A percentile compares a stretch with the other conserved stretches of the same genome.
These are phyloP conservation scores for Chamaetylas fuelleborni DNA, from an alignment of 2,113 vertebrate species.

Conservation along the genomic window DNA sequence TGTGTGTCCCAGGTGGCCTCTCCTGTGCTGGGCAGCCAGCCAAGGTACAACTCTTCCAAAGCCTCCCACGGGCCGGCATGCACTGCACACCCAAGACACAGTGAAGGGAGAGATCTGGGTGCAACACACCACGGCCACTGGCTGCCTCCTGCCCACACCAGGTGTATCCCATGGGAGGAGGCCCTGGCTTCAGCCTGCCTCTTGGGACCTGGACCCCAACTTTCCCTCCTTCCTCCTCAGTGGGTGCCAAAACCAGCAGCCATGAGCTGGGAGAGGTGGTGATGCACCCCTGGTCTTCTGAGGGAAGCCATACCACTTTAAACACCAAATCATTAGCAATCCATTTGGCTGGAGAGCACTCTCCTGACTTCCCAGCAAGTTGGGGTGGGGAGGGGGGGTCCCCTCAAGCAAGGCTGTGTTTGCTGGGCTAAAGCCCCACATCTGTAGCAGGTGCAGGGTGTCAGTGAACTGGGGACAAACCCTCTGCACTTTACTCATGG, in stretches of 20 bases:
- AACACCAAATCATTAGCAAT: not conserved
- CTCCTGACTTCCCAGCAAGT: not conserved
- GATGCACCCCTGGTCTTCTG: not conserved
- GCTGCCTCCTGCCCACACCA: accelerated
- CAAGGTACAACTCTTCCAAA: not conserved
- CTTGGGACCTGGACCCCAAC: not conserved
- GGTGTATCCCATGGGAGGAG: accelerated
- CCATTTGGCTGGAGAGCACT: not conserved
- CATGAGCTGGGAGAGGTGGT: not conserved
- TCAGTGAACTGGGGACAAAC: not conserved
- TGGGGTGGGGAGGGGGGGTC: accelerated
- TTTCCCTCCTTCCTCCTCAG: not conserved
- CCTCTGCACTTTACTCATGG: not conserved
- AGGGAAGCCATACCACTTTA: not conserved
- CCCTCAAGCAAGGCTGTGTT: not conserved
- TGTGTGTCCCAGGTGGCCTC: not conserved
- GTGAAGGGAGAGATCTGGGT: not conserved
- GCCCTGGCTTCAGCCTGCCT: not conserved
- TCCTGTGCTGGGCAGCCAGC: not conserved
- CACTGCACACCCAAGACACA: not conserved
- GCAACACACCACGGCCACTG: accelerated
- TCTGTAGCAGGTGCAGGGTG: not conserved
- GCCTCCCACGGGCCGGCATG: not conserved
- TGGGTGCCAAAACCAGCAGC: not conserved
- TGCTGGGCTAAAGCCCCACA: not conserved